These are phyloP conservation scores for Cephalopachus bancanus DNA, from an alignment of 2,797 vertebrate species.

Conservation along the genomic window DNA sequence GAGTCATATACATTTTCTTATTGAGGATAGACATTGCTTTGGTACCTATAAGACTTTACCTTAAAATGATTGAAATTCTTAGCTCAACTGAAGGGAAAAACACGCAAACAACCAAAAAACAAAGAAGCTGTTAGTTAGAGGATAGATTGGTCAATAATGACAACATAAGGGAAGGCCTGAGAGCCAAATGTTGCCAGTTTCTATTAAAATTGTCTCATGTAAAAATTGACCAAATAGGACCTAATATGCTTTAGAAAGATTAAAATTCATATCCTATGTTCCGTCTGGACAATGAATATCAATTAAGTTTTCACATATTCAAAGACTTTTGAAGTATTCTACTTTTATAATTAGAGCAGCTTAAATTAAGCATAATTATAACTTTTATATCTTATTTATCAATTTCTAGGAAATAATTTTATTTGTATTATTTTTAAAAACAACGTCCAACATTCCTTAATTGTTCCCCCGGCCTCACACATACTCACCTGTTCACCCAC, in stretches of 20 bases:
- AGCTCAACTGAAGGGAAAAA: neutral
- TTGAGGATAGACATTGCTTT: neutral
- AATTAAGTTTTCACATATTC: neutral
- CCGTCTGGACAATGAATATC: neutral
- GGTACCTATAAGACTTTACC: neutral
- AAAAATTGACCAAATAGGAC: neutral
- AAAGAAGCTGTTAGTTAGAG: neutral
- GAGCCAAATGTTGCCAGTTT: neutral
- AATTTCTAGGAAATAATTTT: neutral
- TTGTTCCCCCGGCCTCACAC: neutral
- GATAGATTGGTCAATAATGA: neutral
- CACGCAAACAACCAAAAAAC: neutral
- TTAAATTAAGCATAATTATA: neutral
- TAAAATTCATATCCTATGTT: neutral
- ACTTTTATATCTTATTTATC: neutral
- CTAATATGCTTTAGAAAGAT: neutral
- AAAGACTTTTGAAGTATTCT: neutral
- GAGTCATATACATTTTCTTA: neutral
- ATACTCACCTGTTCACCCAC: fast-evolving
- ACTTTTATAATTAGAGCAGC: neutral
- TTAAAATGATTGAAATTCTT: neutral
- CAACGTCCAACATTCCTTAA: neutral
- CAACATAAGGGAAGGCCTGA: neutral
- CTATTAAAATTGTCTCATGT: neutral
- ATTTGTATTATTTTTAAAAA: slow-evolving; percentile 35